Evolutionary conservation across 2,113 vertebrate genomes (phyloP).

Genomic region (Bos taurus): ARS-UCD2.0 NC_037333.1:108815001-108815500

Average conservation of each 20-base stretch:
- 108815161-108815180: not conserved
- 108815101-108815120: not conserved
- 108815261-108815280: not conserved
- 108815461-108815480: not conserved
- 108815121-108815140: not conserved
- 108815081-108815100: not conserved
- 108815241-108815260: not conserved
- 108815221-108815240: not conserved
- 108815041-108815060: slow-evolving; percentile 86
- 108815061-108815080: slow-evolving; percentile 66
- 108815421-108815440: not conserved
- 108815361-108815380: not conserved
- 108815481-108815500: not conserved
- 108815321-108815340: not conserved
- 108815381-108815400: not conserved
- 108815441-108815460: not conserved
- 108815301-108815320: not conserved
- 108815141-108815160: not conserved
- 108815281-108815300: not conserved
- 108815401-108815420: not conserved
- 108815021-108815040: slow-evolving; percentile 82
- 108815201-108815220: not conserved
- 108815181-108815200: not conserved
- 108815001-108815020: slow-evolving; percentile 81
- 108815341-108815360: not conserved